Conservation (phyloP, 2,888 invertebrate genomes). For the Tinea trinotella region DNA sequence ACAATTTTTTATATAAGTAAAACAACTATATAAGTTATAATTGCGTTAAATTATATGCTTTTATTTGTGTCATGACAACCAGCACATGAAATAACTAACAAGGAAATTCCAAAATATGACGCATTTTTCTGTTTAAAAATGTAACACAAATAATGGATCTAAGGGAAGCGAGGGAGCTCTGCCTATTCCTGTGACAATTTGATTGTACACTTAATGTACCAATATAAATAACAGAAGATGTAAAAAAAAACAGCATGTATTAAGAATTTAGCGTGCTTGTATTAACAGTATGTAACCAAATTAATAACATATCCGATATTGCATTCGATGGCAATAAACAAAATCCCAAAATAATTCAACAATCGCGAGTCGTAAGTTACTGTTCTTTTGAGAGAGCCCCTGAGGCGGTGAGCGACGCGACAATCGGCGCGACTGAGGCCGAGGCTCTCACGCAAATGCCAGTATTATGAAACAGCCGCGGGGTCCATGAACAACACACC, state of each 20-base stretch:
- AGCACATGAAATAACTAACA: neutral
- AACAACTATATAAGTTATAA: neutral
- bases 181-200: no score
- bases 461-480: slow-evolving; percentile 45
- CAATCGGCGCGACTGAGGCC: slow-evolving; percentile 31
- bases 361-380: neutral
- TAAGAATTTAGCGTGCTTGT: no score
- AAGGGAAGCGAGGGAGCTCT: no score
- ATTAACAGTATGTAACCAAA: no score
- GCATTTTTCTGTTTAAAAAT: no score
- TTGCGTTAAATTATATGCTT: neutral
- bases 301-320: no score
- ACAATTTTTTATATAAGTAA: slow-evolving; percentile 12
- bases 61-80: neutral
- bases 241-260: no score
- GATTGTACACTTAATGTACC: no score
- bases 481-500: slow-evolving; percentile 30
- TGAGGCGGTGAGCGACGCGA: neutral
- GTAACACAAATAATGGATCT: no score
- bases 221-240: no score
- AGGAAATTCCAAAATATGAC: neutral
- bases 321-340: neutral
- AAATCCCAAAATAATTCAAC: slow-evolving; percentile 4
- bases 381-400: slow-evolving; percentile 4
- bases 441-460: slow-evolving; percentile 49